Percentiles rank a stretch among this genome's conserved stretches.
Conservation (phyloP, 2,113 vertebrate genomes). For the Heterotilapia buettikoferi region DNA sequence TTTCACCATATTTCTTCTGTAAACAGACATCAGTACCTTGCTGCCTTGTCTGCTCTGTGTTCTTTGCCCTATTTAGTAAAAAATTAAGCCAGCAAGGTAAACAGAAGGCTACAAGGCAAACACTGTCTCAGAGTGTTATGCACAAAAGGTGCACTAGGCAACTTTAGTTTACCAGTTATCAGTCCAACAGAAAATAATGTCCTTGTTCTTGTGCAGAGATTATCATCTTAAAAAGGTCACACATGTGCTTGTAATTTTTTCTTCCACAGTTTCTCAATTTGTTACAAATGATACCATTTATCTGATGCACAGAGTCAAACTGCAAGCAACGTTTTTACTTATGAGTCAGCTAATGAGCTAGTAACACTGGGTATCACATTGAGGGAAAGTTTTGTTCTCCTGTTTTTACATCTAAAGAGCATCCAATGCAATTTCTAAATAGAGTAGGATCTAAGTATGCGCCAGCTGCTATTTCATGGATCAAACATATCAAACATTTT, state of each 20-base stretch:
- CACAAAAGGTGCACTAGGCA: neutral
- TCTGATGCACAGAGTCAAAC: neutral
- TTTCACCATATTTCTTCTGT: neutral
- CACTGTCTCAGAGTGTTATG: neutral
- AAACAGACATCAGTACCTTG: neutral
- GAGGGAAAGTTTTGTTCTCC: neutral
- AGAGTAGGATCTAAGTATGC: neutral
- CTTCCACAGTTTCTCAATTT: neutral
- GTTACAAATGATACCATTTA: neutral
- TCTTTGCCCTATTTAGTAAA: slow-evolving; percentile 28
- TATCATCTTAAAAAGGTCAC: neutral
- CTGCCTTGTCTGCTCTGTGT: neutral
- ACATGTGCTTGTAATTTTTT: neutral
- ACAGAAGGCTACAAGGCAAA: neutral
- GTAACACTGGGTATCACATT: neutral
- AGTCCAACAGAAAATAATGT: neutral
- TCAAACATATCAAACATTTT: neutral
- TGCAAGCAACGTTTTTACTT: neutral
- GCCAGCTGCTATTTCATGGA: neutral
- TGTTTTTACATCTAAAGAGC: neutral
- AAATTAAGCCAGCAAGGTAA: neutral
- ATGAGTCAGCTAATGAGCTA: neutral
- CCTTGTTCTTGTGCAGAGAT: neutral
- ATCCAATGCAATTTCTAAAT: neutral
- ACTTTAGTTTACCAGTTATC: neutral